phyloP scores from a whole-genome alignment of 2,113 vertebrate species.

The Pterocles gutturalis region DNA sequence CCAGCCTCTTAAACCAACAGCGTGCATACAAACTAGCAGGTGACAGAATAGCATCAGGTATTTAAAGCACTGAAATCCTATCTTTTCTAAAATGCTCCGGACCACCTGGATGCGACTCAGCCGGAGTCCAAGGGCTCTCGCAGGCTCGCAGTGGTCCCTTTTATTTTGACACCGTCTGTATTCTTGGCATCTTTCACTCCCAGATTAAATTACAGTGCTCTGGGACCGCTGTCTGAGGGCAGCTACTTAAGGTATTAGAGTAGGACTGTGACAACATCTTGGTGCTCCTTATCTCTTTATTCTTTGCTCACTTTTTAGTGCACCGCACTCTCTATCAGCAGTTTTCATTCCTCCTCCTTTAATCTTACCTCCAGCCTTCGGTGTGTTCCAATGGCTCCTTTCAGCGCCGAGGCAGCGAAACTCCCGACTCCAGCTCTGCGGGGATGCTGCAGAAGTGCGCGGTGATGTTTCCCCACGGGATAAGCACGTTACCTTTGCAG shows the following conservation, averaged over 20 bases:
- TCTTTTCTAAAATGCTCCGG: neutral
- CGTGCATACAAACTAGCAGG: neutral
- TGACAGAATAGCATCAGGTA: neutral
- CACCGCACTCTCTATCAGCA: conserved; percentile 31
- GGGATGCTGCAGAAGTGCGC: conserved; percentile 3
- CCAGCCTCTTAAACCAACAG: neutral
- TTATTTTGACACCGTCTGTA: neutral
- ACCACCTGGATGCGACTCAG: neutral
- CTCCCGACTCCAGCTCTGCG: conserved; percentile 7
- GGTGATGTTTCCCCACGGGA: conserved; percentile 10
- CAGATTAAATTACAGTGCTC: neutral
- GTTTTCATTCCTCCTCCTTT: conserved; percentile 27
- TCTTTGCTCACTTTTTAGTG: neutral
- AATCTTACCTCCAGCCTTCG: conserved; percentile 30
- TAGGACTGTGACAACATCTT: neutral
- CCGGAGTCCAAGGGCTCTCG: neutral
- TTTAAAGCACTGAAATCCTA: fast-evolving
- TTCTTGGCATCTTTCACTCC: neutral
- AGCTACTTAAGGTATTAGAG: conserved; percentile 23
- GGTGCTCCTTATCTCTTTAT: conserved; percentile 38
- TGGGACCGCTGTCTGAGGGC: neutral
- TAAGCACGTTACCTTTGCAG: conserved; percentile 17
- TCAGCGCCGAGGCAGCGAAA: neutral
- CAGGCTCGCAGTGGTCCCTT: neutral
- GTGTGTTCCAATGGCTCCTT: neutral